Evolutionary conservation across 2,113 vertebrate genomes (phyloP), one percentile per base, ranked within the genome.

Genomic region (Boulengeromyrus knoepffleri): DNA sequence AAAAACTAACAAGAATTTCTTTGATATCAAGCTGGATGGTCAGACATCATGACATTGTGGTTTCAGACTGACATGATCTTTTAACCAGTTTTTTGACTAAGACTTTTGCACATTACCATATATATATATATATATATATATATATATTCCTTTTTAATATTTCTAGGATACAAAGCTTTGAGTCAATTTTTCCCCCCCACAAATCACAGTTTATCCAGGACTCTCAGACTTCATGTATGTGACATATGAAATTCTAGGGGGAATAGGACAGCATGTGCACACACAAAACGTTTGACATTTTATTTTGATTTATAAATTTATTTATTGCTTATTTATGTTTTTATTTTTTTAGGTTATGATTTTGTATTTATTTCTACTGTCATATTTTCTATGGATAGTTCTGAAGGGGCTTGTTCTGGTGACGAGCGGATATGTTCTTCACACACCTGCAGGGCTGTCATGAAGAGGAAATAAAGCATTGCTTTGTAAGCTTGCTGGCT

Each of bases 331-430:
- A 92, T 90, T 92, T 92, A 91, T 92, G 92, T 89, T 90, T 93
- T 94, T 94, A 39, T 88, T 88, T 62, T 66, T 19, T 45, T 36
- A 86, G 31, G 77, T 91, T 92, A 93, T 93, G 91, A 91, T 93
- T 93, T 83, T 85, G 92, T 89, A 91, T 88, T 91, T 88, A 94
- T 95, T 96, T 96, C 94, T 95, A 95, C 92, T 90, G 91, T 89
- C 91, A 89, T 92, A 58, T 46, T 90, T 95, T 93, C 42, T 92
- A 62, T 70, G 24, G 47, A 89, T 85, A 91, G 92, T 66, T 27
- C 62, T 74, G n/a, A 36, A 88, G 91, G 90, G 89, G 74, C 47
- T 84, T 77, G 15, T 49, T 66, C 52, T 90, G 90, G 92, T 91
- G 88, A 50, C n/a, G 19, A 80, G 15, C 24, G 0, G 53, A n/a